Conservation (phyloP, 2,888 invertebrate genomes). For the Palloptera scutellata region DNA sequence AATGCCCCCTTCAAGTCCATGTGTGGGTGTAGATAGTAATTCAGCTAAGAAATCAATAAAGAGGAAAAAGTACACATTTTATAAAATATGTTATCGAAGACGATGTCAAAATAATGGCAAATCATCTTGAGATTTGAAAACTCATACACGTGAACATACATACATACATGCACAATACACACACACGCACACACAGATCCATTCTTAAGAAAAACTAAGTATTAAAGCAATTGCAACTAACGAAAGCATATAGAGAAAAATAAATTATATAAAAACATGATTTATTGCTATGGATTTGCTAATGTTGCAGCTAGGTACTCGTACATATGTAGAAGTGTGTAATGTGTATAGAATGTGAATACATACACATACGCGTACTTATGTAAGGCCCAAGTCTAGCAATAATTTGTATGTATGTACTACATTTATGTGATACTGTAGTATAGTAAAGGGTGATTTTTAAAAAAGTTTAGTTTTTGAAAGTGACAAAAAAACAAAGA, state of each 20-base stretch:
- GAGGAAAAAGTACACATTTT: not conserved
- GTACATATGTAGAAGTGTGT: not conserved
- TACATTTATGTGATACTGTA: too few species aligned
- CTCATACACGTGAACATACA: not conserved
- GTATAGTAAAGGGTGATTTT: too few species aligned
- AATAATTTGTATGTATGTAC: not conserved
- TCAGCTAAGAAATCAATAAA: conserved; percentile 20
- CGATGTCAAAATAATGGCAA: conserved; percentile 20
- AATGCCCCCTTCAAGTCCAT: too few species aligned
- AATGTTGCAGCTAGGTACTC: conserved; percentile 15
- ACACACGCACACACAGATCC: too few species aligned
- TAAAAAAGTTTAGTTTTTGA: too few species aligned
- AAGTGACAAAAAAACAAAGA: too few species aligned
- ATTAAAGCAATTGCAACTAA: too few species aligned
- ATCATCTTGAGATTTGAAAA: conserved; percentile 5
- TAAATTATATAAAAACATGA: conserved; percentile 29
- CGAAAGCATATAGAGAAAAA: not conserved
- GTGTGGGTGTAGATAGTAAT: too few species aligned
- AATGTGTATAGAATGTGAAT: too few species aligned
- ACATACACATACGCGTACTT: too few species aligned
- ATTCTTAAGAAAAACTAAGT: too few species aligned
- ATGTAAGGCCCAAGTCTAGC: not conserved
- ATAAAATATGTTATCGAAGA: conserved; percentile 4
- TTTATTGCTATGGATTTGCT: conserved; percentile 29
- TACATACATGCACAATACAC: too few species aligned